phyloP scores from a whole-genome alignment of 2,797 vertebrate genomes.

The Macrochelys suwanniensis region DNA sequence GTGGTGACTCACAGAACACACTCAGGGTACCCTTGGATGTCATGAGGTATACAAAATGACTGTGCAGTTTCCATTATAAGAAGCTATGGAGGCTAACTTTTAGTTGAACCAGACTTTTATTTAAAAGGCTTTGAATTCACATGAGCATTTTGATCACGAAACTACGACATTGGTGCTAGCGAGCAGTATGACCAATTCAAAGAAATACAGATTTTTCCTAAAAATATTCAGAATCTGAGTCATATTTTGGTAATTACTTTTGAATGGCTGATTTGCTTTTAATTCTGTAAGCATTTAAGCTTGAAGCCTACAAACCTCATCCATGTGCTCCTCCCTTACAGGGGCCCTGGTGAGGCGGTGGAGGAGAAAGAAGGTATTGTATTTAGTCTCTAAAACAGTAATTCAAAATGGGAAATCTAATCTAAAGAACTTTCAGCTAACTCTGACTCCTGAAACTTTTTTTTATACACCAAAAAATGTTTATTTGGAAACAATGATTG shows the following conservation, averaged over 20 bases:
- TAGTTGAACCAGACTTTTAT: neutral
- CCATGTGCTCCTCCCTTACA: neutral
- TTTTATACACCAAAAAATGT: too few relatives aligned
- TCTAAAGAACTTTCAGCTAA: neutral
- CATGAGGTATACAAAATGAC: neutral
- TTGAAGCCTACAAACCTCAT: neutral
- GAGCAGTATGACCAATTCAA: neutral
- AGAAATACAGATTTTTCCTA: neutral
- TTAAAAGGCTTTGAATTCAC: neutral
- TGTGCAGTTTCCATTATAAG: neutral
- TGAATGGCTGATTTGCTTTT: neutral
- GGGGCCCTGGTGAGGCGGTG: neutral
- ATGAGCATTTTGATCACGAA: neutral
- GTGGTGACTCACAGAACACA: neutral
- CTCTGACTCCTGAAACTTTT: neutral
- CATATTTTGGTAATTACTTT: neutral
- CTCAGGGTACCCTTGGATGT: neutral
- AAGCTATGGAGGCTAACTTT: neutral
- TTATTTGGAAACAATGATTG: neutral
- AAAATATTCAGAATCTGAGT: neutral
- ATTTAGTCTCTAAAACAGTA: neutral
- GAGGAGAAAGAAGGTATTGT: too few relatives aligned
- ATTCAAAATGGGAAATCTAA: neutral
- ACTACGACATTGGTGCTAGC: neutral
- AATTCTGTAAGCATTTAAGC: neutral